These are phyloP conservation scores for Galeopterus variegatus DNA, from an alignment of 2,113 vertebrate genomes.

Conservation along the genomic window DNA sequence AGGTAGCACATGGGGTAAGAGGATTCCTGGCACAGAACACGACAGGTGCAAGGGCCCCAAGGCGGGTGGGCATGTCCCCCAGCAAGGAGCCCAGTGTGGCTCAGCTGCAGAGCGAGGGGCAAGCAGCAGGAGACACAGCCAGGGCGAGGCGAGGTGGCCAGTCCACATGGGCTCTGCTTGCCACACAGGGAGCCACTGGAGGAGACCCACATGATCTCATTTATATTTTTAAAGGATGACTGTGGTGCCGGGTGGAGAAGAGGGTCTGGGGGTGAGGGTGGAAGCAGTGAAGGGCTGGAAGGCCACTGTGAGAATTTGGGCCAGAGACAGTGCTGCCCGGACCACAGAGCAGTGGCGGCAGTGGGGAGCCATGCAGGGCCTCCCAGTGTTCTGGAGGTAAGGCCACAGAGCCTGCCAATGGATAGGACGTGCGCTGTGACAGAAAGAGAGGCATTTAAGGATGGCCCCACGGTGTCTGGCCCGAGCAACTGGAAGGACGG, in stretches of 20 bases:
- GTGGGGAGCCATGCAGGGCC: too few relatives aligned
- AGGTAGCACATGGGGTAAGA: background rate
- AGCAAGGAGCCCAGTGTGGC: background rate
- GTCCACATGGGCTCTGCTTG: background rate
- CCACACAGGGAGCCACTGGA: background rate
- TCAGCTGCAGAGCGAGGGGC: background rate
- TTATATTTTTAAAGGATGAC: background rate
- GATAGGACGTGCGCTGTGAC: background rate
- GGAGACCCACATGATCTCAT: background rate
- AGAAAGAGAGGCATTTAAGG: background rate
- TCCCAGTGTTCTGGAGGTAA: too few relatives aligned
- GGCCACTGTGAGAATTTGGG: background rate
- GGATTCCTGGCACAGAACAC: background rate
- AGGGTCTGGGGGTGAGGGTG: background rate
- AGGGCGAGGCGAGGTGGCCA: too few relatives aligned
- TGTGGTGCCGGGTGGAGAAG: background rate
- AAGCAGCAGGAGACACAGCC: too few relatives aligned
- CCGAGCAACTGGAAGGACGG: background rate
- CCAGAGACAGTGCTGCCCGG: background rate
- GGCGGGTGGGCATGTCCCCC: background rate
- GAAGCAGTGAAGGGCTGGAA: background rate
- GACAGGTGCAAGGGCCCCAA: background rate
- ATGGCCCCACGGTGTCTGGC: background rate
- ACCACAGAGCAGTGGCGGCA: background rate
- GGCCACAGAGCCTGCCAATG: background rate